Conservation (phyloP, 2,888 invertebrate genomes). For the Ophion ellenae region DNA sequence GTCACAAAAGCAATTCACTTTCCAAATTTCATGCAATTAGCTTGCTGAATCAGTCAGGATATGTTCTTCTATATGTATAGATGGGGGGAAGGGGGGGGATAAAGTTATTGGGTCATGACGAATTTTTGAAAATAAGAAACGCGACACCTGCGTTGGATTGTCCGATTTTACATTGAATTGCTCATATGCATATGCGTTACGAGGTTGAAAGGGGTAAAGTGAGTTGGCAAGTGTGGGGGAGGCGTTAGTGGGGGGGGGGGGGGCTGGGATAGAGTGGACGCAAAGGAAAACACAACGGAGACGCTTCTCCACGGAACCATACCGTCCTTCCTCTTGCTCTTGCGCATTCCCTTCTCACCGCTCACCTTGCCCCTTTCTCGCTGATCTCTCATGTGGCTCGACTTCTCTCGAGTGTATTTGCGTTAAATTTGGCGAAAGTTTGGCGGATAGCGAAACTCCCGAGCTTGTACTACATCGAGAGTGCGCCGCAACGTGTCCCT, state of each 20-base stretch:
- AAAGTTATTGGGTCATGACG: too few species aligned
- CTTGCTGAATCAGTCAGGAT: too few species aligned
- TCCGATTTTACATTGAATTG: not conserved
- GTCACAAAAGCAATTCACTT: too few species aligned
- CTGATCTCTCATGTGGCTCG: conserved; percentile 48
- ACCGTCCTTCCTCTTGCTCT: not conserved
- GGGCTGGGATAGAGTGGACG: conserved; percentile 50
- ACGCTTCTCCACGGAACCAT: conserved; percentile 32
- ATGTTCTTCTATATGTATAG: too few species aligned
- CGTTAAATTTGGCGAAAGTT: conserved; percentile 78
- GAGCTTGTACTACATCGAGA: conserved; percentile 49
- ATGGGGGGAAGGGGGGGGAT: too few species aligned
- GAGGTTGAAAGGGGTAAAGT: conserved; percentile 41
- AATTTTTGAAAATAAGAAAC: too few species aligned
- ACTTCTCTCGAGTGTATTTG: conserved; percentile 71
- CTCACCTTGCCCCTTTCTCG: conserved; percentile 19
- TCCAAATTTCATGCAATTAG: too few species aligned
- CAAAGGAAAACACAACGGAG: conserved; percentile 64
- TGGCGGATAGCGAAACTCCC: conserved; percentile 69
- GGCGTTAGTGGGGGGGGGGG: not conserved
- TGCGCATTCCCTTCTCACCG: conserved; percentile 9
- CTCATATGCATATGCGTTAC: not conserved
- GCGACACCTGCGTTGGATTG: too few species aligned
- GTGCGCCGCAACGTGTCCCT: conserved; percentile 49
- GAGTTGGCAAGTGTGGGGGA: not conserved